These are phyloP conservation scores for Cheilosia pagana DNA, from an alignment of 2,888 invertebrate genomes.

Conservation along the genomic window DNA sequence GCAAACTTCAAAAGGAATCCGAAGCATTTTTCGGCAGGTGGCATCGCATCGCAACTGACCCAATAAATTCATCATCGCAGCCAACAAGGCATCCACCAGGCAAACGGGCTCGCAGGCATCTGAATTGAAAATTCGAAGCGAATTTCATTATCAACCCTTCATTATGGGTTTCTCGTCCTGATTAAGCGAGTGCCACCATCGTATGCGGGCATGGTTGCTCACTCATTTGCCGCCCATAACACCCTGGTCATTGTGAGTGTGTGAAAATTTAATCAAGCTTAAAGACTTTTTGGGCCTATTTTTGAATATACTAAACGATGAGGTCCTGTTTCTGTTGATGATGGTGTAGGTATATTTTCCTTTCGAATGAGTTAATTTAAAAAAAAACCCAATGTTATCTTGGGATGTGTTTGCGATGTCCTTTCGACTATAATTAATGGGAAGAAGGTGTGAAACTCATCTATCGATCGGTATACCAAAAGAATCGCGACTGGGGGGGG, in stretches of 20 bases:
- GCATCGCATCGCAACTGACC: conserved; percentile 74
- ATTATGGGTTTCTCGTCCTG: conserved; percentile 62
- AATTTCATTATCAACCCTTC: conserved; percentile 73
- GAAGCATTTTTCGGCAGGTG: conserved; percentile 73
- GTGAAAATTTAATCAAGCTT: conserved; percentile 75
- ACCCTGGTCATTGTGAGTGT: conserved; percentile 64
- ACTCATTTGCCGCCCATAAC: background rate
- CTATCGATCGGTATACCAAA: background rate
- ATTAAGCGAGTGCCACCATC: conserved; percentile 63
- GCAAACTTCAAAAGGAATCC: conserved; percentile 75
- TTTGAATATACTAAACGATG: conserved; percentile 47
- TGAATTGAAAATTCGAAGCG: conserved; percentile 52
- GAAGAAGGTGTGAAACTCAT: conserved; percentile 60
- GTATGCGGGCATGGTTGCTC: conserved; percentile 20
- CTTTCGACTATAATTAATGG: conserved; percentile 63
- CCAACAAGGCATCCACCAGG: conserved; percentile 19
- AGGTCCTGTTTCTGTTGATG: conserved; percentile 32
- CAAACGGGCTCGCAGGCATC: conserved; percentile 27
- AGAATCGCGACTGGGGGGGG: background rate
- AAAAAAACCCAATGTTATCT: conserved; percentile 36
- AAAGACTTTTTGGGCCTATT: conserved; percentile 70
- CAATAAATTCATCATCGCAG: conserved; percentile 72
- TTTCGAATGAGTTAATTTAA: conserved; percentile 46
- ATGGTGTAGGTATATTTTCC: conserved; percentile 38
- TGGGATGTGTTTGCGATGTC: conserved; percentile 30